Conservation (phyloP, 2,113 vertebrate genomes). For the Zosterops pallidus region DNA sequence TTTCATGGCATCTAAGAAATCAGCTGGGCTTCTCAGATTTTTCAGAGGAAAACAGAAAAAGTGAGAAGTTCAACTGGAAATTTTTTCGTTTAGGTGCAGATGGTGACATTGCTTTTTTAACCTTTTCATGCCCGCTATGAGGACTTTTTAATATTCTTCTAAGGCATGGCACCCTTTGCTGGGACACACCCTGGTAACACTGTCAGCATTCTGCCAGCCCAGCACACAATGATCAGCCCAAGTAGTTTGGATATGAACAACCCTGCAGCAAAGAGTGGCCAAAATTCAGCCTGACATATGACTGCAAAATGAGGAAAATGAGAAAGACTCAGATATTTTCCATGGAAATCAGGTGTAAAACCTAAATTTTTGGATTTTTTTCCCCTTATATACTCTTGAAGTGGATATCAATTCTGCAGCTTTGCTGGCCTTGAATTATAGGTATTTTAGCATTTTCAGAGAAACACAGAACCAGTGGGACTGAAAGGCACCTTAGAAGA, state of each 20-base stretch:
- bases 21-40: background rate
- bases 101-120: background rate
- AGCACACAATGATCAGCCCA: background rate
- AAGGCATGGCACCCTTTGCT: background rate
- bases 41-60: background rate
- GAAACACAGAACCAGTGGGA: background rate
- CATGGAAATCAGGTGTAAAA: background rate
- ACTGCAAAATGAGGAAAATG: background rate
- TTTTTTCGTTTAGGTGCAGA: background rate
- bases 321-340: background rate
- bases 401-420: background rate
- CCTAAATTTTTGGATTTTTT: background rate
- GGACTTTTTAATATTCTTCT: background rate
- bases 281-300: background rate
- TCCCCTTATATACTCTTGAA: background rate
- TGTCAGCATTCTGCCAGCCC: background rate
- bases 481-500: background rate
- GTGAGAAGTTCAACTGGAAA: background rate
- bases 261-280: background rate
- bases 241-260: background rate
- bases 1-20: background rate
- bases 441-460: background rate
- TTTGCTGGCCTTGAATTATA: background rate
- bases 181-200: background rate
- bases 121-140: background rate